A percentile compares a stretch with the other conserved stretches of the same genome.
Conservation (phyloP, 2,888 invertebrate species). For the Coenonympha glycerion region DNA sequence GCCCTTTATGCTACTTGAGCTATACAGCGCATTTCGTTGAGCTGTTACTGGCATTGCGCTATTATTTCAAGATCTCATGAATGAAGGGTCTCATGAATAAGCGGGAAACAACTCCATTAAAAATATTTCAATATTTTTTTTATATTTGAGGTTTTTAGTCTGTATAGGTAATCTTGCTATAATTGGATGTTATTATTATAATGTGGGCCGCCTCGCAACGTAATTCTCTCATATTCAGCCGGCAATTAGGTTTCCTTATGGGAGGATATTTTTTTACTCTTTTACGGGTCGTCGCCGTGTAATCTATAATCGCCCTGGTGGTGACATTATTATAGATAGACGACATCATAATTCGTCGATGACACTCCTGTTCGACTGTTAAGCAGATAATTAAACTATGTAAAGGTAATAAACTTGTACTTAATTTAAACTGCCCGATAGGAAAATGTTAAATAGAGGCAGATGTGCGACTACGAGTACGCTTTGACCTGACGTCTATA, state of each 20-base stretch:
- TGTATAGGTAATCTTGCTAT: constrained; percentile 5
- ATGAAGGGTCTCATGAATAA: not conserved
- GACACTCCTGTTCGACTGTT: constrained; percentile 25
- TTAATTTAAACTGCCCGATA: not conserved
- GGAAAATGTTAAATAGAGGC: not conserved
- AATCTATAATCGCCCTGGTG: constrained; percentile 27
- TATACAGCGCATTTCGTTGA: no score
- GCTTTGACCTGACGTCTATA: not conserved
- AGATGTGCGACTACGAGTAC: not conserved
- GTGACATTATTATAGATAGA: constrained; percentile 19
- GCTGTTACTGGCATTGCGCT: no score
- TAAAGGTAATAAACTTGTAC: no score
- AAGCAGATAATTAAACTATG: constrained; percentile 20
- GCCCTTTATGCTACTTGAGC: no score
- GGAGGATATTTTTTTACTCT: not conserved
- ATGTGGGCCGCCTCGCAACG: constrained; percentile 4
- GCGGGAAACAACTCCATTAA: not conserved
- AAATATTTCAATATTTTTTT: not conserved
- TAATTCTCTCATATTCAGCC: constrained; percentile 2
- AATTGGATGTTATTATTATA: constrained; percentile 19
- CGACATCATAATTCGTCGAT: constrained; percentile 26
- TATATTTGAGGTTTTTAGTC: not conserved
- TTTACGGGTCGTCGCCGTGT: constrained; percentile 9
- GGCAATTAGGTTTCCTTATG: constrained; percentile 5
- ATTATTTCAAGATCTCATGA: no score